Evolutionary conservation across 2,113 vertebrate species (phyloP).

Genomic region (Macrotis lagotis): DNA sequence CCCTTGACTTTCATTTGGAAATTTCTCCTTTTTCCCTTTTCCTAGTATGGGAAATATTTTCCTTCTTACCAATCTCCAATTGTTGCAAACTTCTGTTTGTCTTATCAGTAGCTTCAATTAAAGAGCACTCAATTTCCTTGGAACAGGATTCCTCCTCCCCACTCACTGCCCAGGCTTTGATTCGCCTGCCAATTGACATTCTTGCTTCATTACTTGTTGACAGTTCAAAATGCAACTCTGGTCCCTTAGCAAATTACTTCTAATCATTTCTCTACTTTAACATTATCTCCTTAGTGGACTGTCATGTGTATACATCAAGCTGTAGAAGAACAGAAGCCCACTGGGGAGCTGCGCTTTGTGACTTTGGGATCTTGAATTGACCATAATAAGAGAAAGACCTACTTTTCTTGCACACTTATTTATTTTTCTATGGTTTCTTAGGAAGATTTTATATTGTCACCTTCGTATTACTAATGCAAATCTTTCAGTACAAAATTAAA

Average conservation of each 20-base stretch:
- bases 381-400: not conserved
- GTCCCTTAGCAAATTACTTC: constrained; percentile 82
- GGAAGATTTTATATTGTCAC: constrained; percentile 21
- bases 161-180: constrained; percentile 79
- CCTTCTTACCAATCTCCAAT: constrained; percentile 75
- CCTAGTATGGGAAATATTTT: constrained; percentile 59
- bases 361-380: constrained; percentile 4
- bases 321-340: constrained; percentile 55
- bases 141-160: constrained; percentile 77
- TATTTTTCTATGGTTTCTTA: constrained; percentile 40
- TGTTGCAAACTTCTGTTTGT: constrained; percentile 80
- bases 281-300: constrained; percentile 68
- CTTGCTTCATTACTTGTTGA: constrained; percentile 86
- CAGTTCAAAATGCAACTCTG: constrained; percentile 78
- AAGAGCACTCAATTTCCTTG: constrained; percentile 74
- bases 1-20: not conserved
- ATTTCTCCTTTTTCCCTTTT: not conserved
- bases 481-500: not conserved
- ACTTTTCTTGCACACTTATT: not conserved
- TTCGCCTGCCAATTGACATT: constrained; percentile 85
- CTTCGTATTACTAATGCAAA: not conserved
- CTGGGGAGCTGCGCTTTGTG: constrained; percentile 14
- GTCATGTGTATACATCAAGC: constrained; percentile 45
- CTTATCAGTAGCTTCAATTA: constrained; percentile 82
- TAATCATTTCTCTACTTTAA: constrained; percentile 84